These are phyloP conservation scores for Digitonthophagus gazella DNA, from an alignment of 2,888 invertebrate genomes.

Conservation along the genomic window DNA sequence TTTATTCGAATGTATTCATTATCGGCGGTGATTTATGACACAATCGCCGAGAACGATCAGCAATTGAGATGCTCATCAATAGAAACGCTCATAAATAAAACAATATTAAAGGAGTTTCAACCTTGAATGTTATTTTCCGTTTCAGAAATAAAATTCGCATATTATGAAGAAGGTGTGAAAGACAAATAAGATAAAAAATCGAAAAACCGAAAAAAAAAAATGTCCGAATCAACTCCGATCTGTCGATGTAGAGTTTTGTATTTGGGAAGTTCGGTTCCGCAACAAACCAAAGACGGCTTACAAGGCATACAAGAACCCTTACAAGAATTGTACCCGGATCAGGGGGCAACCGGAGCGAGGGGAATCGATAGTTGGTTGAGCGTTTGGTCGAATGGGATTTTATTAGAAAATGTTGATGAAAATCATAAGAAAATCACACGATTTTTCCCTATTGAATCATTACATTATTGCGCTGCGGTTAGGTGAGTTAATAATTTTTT, in stretches of 20 bases:
- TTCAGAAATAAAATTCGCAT: too few species aligned
- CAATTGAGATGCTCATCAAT: neutral
- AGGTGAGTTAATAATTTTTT: slow-evolving; percentile 63
- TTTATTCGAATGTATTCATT: too few species aligned
- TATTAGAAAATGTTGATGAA: slow-evolving; percentile 95
- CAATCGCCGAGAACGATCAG: too few species aligned
- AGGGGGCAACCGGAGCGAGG: slow-evolving; percentile 82
- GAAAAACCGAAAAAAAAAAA: too few species aligned
- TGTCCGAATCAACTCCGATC: slow-evolving; percentile 85
- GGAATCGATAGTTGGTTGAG: slow-evolving; percentile 96
- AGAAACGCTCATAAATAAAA: too few species aligned
- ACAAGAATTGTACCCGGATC: slow-evolving; percentile 92
- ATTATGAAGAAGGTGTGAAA: too few species aligned
- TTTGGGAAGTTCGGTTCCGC: slow-evolving; percentile 93
- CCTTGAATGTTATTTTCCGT: too few species aligned
- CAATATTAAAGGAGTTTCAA: too few species aligned
- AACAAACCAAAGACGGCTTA: slow-evolving; percentile 96
- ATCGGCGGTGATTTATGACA: too few species aligned
- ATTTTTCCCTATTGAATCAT: slow-evolving; percentile 92
- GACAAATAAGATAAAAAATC: too few species aligned
- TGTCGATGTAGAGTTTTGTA: slow-evolving; percentile 96
- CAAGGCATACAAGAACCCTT: slow-evolving; percentile 97
- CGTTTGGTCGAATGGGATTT: slow-evolving; percentile 94
- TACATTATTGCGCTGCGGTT: slow-evolving; percentile 95
- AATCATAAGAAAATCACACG: slow-evolving; percentile 90